These are phyloP conservation scores for Budorcas taxicolor DNA, from an alignment of 2,113 vertebrate genomes.

Conservation along the genomic window DNA sequence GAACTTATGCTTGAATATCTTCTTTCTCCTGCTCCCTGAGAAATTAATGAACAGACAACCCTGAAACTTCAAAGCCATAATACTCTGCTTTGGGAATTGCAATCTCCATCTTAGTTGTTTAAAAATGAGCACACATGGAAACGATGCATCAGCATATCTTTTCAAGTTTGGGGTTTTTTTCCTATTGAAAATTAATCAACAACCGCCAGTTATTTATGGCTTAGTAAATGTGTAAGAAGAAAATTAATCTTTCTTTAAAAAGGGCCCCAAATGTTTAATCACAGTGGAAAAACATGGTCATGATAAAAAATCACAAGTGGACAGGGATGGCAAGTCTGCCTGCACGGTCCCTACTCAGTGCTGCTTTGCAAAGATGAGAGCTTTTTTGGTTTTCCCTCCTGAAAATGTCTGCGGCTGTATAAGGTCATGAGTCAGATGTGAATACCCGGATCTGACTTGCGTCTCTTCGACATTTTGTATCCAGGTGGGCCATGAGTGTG, in stretches of 20 bases:
- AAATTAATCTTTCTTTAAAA: neutral
- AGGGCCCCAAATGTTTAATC: neutral
- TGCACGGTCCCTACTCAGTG: rapidly evolving
- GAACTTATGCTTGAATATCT: constrained; percentile 2
- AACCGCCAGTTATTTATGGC: constrained; percentile 54
- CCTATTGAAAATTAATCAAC: constrained; percentile 64
- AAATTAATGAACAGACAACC: constrained; percentile 64
- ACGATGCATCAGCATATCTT: constrained; percentile 54
- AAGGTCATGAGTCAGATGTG: neutral
- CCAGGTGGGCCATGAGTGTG: no score
- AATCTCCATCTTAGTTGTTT: constrained; percentile 50
- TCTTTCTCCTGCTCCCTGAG: constrained; percentile 40
- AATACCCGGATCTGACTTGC: neutral
- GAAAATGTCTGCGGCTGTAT: neutral
- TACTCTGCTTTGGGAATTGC: constrained; percentile 34
- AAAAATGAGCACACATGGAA: constrained; percentile 42
- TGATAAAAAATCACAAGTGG: neutral
- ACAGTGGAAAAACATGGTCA: neutral
- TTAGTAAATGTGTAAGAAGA: constrained; percentile 24
- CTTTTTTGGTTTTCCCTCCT: neutral
- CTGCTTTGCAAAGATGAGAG: neutral
- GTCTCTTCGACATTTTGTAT: neutral
- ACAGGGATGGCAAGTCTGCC: neutral
- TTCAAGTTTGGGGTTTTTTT: constrained; percentile 42
- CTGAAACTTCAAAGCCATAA: constrained; percentile 52